phyloP scores from a whole-genome alignment of 1,140 invertebrate species.

The Drosophila varians region DNA sequence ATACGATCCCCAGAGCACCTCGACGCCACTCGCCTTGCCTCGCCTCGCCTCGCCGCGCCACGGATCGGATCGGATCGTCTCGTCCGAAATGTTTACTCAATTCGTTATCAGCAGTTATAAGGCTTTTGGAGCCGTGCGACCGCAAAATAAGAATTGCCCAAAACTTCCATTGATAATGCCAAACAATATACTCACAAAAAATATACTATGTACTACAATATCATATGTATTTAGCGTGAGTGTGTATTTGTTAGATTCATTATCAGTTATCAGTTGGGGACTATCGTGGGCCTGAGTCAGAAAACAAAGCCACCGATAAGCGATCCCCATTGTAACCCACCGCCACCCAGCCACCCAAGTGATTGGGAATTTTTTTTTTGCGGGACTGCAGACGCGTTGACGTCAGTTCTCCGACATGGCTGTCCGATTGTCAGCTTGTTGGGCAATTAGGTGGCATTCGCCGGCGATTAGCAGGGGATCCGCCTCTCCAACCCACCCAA shows the following conservation, averaged over 20 bases:
- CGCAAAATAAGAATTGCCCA: conserved; percentile 47
- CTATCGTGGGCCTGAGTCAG: conserved; percentile 41
- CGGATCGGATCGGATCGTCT: conserved; percentile 3
- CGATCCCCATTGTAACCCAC: conserved; percentile 19
- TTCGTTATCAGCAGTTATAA: conserved; percentile 63
- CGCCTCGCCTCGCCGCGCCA: no score
- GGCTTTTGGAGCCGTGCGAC: conserved; percentile 35
- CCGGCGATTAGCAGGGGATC: conserved; percentile 43
- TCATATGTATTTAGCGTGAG: conserved; percentile 13
- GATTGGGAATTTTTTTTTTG: conserved; percentile 37
- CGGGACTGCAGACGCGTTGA: conserved; percentile 54
- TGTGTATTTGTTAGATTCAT: conserved; percentile 50
- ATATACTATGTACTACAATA: no score
- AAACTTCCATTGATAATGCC: conserved; percentile 78
- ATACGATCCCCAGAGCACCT: conserved; percentile 27
- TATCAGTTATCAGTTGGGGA: conserved; percentile 44
- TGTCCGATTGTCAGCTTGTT: conserved; percentile 38
- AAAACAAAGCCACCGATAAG: conserved; percentile 32
- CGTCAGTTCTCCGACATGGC: conserved; percentile 58
- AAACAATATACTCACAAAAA: conserved; percentile 38
- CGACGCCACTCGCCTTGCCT: no score
- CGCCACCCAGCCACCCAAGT: no score
- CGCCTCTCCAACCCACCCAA: neutral
- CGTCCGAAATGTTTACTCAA: conserved; percentile 55
- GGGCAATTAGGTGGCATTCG: conserved; percentile 53